Base-by-base conservation (phyloP, 2,888 invertebrate genomes). In the Caenorhabditis sulstoni region DNA sequence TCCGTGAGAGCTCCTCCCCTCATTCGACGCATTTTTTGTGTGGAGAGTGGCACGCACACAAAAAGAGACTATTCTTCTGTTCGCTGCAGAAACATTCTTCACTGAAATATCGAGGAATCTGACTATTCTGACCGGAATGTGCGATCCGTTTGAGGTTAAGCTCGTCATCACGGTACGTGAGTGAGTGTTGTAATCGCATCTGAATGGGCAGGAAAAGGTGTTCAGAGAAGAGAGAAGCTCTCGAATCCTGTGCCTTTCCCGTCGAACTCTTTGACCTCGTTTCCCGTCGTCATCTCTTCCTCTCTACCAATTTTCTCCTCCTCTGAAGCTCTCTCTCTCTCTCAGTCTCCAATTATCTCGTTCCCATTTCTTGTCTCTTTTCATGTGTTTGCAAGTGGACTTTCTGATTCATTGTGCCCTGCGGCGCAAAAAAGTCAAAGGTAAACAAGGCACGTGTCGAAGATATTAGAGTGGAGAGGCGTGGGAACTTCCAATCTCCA, bases 111-210 rank as follows among this genome's bases (percentile, higher is more conserved):
- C 1, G 1, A 3, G 7, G 53, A 53, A n/a, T 50, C 39, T 49
- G 50, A 62, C 35, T 29, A 29, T 55, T 9, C 55, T 11, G 12
- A 16, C 39, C 35, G 44, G 64, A 64, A 73, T 73, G 73, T 73
- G 73, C 29, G 73, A 73, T 55, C 45, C 57, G 9, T 39, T 67
- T 9, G 71, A 64, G 49, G 71, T 71, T 18, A 71, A 71, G 20
- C 55, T 71, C 18, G 71, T 71, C n/a, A 71, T 73, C 41, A 64
- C 73, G 73, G 73, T 73, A 73, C 58, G 73, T 73, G 44, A 8
- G 16, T 20, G 14, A 20, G 14, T 29, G 20, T 2, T 39, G 5
- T 2, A 7, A 5, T 29, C 29, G 4, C 29, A 5, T 29, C 29
- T 3, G 7, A 5, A 29, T 29, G 4, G 7, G 29, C 29, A 29